Evolutionary conservation across 2,113 vertebrate genomes (phyloP).

Genomic region (Datnioides undecimradiatus): DNA sequence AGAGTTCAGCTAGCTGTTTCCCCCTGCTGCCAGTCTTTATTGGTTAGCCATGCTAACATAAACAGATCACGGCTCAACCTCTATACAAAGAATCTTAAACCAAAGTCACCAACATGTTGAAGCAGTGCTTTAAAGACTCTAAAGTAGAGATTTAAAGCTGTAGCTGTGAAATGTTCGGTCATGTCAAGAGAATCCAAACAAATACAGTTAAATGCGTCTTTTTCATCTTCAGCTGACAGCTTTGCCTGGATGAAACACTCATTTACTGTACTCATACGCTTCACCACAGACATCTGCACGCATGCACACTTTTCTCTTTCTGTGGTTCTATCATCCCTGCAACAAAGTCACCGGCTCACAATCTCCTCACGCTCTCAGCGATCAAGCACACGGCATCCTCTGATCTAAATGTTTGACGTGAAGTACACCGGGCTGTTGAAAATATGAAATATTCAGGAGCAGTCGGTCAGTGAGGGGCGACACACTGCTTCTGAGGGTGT

Average conservation of each 20-base stretch:
- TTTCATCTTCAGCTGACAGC: background rate
- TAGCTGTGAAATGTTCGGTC: background rate
- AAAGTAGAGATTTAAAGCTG: background rate
- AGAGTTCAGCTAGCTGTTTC: background rate
- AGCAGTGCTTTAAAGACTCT: background rate
- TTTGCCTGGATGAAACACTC: background rate
- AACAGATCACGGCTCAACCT: background rate
- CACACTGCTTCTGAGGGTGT: slow-evolving; percentile 27
- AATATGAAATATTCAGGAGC: slow-evolving; percentile 48
- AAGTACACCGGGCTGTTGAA: slow-evolving; percentile 19
- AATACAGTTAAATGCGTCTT: background rate
- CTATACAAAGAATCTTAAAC: too few relatives aligned
- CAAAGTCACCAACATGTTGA: background rate
- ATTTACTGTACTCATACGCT: background rate
- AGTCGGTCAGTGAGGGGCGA: slow-evolving; percentile 24
- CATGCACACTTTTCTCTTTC: background rate
- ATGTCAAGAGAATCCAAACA: background rate
- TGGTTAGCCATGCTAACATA: background rate
- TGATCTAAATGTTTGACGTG: slow-evolving; percentile 35
- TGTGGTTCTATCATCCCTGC: background rate
- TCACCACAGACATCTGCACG: background rate
- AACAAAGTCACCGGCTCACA: slow-evolving; percentile 8
- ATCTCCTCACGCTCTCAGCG: background rate
- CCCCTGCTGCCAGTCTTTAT: background rate
- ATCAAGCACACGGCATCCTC: background rate